phyloP scores from a whole-genome alignment of 2,888 invertebrate species.

The Antheraea yamamai region DNA sequence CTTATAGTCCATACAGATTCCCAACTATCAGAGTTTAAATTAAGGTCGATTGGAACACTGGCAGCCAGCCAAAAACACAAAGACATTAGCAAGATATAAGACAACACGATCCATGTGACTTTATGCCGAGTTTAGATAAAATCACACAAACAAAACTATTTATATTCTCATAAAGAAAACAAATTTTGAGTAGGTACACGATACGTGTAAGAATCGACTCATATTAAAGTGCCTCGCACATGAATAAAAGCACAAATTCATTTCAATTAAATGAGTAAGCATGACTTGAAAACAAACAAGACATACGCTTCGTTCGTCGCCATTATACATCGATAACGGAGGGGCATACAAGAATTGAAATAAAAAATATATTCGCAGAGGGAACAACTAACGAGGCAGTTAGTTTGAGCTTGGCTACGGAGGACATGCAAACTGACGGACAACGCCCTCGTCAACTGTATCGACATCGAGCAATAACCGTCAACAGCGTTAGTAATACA shows the following conservation, averaged over 20 bases:
- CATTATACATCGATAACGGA: constrained; percentile 56
- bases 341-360: constrained; percentile 59
- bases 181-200: neutral
- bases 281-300: constrained; percentile 56
- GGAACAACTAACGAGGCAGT: constrained; percentile 61
- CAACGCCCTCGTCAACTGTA: constrained; percentile 53
- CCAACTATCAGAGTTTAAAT: constrained; percentile 52
- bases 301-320: constrained; percentile 51
- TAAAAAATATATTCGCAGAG: constrained; percentile 59
- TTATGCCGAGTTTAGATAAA: constrained; percentile 12
- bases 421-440: constrained; percentile 50
- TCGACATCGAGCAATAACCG: constrained; percentile 35
- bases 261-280: constrained; percentile 54
- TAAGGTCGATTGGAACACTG: constrained; percentile 59
- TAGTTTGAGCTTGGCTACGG: constrained; percentile 45
- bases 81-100: constrained; percentile 53
- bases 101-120: neutral
- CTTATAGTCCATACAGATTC: constrained; percentile 39
- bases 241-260: constrained; percentile 48
- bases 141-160: neutral
- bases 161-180: neutral
- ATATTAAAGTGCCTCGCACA: constrained; percentile 13
- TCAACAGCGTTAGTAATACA: constrained; percentile 44
- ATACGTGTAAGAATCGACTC: neutral
- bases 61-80: constrained; percentile 53